Conservation (phyloP, 2,797 vertebrate species). For the Brachyalestes nurse region DNA sequence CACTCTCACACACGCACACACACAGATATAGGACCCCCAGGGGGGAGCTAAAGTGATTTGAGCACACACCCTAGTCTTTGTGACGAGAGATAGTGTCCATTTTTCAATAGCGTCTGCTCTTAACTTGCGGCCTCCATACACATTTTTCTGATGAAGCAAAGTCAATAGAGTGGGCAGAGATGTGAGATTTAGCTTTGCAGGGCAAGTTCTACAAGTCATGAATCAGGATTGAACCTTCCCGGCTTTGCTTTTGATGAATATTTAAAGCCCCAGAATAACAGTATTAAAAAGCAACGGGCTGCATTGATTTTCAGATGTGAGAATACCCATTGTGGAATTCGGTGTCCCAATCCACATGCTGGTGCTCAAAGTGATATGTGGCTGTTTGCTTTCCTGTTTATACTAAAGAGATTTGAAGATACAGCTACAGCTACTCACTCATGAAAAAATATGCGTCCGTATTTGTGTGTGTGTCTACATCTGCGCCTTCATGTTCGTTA, state of each 20-base stretch:
- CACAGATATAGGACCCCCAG: constrained; percentile 25
- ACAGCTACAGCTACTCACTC: not conserved
- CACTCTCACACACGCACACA: constrained; percentile 22
- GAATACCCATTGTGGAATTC: constrained; percentile 51
- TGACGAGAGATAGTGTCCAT: constrained; percentile 34
- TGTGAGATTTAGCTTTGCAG: constrained; percentile 40
- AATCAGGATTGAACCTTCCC: constrained; percentile 36
- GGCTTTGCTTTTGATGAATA: constrained; percentile 62
- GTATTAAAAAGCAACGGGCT: constrained; percentile 50
- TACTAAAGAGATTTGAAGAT: constrained; percentile 1
- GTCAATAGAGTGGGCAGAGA: constrained; percentile 46
- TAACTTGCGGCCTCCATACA: constrained; percentile 33
- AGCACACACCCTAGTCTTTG: constrained; percentile 27
- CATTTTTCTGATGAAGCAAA: constrained; percentile 37
- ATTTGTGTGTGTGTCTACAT: not conserved
- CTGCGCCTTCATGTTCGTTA: no score
- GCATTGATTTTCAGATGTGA: constrained; percentile 55
- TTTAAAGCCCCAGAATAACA: constrained; percentile 57
- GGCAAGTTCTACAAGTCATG: constrained; percentile 48
- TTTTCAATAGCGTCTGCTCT: constrained; percentile 36
- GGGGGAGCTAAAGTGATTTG: constrained; percentile 27
- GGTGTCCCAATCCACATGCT: constrained; percentile 42
- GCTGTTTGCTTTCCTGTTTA: constrained; percentile 32
- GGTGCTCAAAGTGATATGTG: constrained; percentile 58
- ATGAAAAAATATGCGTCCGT: not conserved